These are phyloP conservation scores for Drosophila putrida DNA, from an alignment of 2,888 invertebrate species.

Conservation along the genomic window DNA sequence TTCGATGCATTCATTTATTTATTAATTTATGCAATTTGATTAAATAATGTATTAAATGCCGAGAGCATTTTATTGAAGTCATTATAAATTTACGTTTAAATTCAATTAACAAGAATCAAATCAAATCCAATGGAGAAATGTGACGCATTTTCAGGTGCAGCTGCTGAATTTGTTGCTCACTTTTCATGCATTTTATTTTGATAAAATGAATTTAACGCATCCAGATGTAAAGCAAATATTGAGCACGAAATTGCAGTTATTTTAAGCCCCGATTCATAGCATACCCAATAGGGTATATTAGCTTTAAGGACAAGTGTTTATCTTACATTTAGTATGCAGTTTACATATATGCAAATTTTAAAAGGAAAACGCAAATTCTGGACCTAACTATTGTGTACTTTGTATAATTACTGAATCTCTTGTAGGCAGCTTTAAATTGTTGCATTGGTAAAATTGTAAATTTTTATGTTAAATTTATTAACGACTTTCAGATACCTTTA, in stretches of 20 bases:
- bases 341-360: background rate
- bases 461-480: no score
- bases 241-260: slow-evolving; percentile 1
- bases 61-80: slow-evolving; percentile 14
- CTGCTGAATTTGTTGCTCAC: background rate
- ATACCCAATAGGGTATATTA: slow-evolving; percentile 3
- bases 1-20: slow-evolving; percentile 4
- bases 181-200: background rate
- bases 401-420: no score
- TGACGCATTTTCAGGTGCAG: background rate
- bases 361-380: no score
- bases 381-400: no score
- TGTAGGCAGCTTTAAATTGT: no score
- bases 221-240: slow-evolving; percentile 14
- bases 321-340: background rate
- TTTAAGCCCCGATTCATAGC: background rate
- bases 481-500: no score
- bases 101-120: slow-evolving; percentile 2
- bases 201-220: slow-evolving; percentile 9
- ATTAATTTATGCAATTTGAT: slow-evolving; percentile 25
- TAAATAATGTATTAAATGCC: slow-evolving; percentile 3
- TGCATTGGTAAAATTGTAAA: no score
- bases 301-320: background rate
- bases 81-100: slow-evolving; percentile 15
- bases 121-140: background rate